These are phyloP conservation scores for Oenanthe melanoleuca DNA, from an alignment of 2,113 vertebrate species.

Conservation along the genomic window DNA sequence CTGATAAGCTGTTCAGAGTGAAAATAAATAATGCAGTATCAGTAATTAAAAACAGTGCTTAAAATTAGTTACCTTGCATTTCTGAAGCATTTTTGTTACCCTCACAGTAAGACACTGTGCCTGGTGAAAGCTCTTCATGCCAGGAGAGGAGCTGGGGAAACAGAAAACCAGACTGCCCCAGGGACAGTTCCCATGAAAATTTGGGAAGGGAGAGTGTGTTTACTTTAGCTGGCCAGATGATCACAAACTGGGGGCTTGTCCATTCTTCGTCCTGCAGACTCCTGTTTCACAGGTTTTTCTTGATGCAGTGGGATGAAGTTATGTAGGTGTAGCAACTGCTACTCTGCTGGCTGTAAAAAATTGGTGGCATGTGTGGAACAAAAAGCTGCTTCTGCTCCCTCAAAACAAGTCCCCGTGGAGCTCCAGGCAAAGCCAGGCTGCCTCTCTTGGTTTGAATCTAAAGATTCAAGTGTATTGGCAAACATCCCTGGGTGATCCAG, in stretches of 20 bases:
- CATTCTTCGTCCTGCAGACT: neutral
- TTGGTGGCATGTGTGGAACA: neutral
- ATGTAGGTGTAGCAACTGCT: neutral
- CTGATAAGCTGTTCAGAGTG: neutral
- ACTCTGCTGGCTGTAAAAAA: neutral
- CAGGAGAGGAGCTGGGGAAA: neutral
- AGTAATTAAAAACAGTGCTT: slow-evolving; percentile 5
- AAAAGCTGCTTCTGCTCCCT: neutral
- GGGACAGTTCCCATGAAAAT: neutral
- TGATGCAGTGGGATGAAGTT: neutral
- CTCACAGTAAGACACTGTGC: neutral
- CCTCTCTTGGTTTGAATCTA: neutral
- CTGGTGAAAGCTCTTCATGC: neutral
- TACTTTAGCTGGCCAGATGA: neutral
- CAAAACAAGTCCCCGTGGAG: neutral
- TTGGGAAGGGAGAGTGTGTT: neutral
- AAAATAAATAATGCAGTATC: neutral
- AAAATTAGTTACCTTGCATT: neutral
- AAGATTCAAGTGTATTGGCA: neutral
- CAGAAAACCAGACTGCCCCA: neutral
- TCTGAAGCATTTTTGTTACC: neutral
- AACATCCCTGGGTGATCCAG: neutral
- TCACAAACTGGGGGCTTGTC: neutral
- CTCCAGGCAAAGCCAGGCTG: neutral
- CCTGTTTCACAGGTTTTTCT: neutral